Conservation (phyloP, 2,113 vertebrate species). For the Addax nasomaculatus region DNA sequence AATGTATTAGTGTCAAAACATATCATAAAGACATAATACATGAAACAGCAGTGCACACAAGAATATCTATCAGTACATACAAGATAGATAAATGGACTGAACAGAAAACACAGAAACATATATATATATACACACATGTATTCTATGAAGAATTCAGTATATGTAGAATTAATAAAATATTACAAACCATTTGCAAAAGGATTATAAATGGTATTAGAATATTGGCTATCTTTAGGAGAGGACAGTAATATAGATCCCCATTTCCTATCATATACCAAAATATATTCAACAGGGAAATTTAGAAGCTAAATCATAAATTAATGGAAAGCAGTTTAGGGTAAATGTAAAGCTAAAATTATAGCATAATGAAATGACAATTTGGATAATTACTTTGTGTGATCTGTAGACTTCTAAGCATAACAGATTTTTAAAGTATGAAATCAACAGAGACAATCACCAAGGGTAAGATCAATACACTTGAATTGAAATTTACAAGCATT, state of each 20-base stretch:
- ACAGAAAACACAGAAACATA: background rate
- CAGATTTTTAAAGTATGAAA: background rate
- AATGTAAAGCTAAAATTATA: background rate
- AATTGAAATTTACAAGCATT: background rate
- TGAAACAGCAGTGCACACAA: background rate
- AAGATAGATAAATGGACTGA: background rate
- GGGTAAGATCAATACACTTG: background rate
- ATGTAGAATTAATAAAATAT: background rate
- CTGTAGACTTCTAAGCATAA: background rate
- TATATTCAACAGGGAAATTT: background rate
- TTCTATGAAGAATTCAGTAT: background rate
- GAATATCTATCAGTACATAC: background rate
- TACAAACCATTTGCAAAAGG: background rate
- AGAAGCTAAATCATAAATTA: background rate
- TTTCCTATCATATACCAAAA: background rate
- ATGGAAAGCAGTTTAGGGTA: background rate
- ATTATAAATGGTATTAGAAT: background rate
- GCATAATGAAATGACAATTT: background rate
- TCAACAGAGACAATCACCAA: background rate
- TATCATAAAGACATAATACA: background rate
- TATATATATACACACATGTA: background rate
- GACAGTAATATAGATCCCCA: background rate
- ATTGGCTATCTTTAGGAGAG: background rate
- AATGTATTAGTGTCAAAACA: background rate
- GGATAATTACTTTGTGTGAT: slow-evolving; percentile 31